Conservation (phyloP, 2,797 vertebrate species). For the Ataeniobius toweri region DNA sequence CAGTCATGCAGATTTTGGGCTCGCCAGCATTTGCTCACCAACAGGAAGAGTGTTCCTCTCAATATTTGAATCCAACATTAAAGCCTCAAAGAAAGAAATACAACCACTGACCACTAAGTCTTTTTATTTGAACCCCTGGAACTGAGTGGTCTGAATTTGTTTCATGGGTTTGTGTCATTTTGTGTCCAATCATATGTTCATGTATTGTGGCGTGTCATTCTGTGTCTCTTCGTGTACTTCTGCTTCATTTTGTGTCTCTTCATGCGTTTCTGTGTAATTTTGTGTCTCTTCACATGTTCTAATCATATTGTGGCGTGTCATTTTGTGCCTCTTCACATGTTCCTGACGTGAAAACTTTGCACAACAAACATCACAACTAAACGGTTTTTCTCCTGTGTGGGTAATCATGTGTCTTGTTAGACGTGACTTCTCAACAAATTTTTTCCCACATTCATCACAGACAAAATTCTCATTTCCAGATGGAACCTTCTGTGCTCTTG, state of each 20-base stretch:
- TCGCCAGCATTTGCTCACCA: not conserved
- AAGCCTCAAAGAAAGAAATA: not conserved
- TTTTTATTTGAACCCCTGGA: not conserved
- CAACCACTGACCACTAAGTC: not conserved
- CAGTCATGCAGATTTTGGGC: not conserved
- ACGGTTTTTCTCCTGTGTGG: conserved; percentile 4
- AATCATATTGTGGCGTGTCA: not conserved
- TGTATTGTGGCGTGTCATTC: not conserved
- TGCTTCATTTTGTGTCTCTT: not conserved
- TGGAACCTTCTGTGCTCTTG: conserved; percentile 1
- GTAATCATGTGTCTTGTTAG: conserved; percentile 1
- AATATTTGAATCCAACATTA: not conserved
- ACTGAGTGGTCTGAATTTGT: not conserved
- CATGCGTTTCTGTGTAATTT: not conserved
- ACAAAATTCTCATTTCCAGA: conserved; percentile 1
- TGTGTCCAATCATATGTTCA: not conserved
- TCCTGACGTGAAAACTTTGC: conserved; percentile 1
- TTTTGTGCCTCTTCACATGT: conserved; percentile 4
- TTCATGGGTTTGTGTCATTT: not conserved
- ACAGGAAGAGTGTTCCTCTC: not conserved
- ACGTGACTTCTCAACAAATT: not conserved
- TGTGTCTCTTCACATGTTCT: not conserved
- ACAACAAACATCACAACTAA: not conserved
- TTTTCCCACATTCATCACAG: conserved; percentile 7
- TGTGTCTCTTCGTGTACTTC: not conserved